phyloP scores from a whole-genome alignment of 2,797 vertebrate species.

The Zalophus californianus region DNA sequence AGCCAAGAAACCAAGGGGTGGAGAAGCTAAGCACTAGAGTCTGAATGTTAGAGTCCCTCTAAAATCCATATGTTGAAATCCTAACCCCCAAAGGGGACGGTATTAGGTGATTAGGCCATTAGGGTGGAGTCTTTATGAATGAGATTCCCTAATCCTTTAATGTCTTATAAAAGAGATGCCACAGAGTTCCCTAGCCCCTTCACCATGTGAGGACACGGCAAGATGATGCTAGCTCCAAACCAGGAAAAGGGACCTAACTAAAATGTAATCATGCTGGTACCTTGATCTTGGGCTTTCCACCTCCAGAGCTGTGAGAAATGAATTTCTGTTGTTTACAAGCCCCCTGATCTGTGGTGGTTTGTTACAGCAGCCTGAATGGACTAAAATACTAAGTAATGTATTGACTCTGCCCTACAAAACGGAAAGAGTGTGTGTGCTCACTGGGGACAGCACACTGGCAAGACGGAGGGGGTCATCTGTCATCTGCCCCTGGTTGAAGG shows the following conservation, averaged over 20 bases:
- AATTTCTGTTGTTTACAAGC: background rate
- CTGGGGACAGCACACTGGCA: accelerated
- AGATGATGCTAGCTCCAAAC: background rate
- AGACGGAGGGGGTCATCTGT: background rate
- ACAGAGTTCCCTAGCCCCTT: background rate
- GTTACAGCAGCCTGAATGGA: accelerated
- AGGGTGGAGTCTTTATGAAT: too few species aligned
- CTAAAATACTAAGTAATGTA: background rate
- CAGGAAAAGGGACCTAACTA: background rate
- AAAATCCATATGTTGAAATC: background rate
- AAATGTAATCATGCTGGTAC: too few species aligned
- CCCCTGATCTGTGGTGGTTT: too few species aligned
- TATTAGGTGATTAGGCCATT: background rate
- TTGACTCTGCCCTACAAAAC: background rate
- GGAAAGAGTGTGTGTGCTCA: background rate
- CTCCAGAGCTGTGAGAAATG: background rate
- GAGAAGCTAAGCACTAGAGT: background rate
- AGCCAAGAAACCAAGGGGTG: background rate
- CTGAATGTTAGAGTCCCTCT: background rate
- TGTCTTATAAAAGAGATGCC: background rate
- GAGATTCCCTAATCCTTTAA: background rate
- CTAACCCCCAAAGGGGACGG: background rate
- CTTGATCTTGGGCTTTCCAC: background rate
- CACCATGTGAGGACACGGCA: background rate
- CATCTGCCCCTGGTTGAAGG: background rate